Conservation (phyloP, 2,888 invertebrate genomes). For the Brachylomia viminalis region DNA sequence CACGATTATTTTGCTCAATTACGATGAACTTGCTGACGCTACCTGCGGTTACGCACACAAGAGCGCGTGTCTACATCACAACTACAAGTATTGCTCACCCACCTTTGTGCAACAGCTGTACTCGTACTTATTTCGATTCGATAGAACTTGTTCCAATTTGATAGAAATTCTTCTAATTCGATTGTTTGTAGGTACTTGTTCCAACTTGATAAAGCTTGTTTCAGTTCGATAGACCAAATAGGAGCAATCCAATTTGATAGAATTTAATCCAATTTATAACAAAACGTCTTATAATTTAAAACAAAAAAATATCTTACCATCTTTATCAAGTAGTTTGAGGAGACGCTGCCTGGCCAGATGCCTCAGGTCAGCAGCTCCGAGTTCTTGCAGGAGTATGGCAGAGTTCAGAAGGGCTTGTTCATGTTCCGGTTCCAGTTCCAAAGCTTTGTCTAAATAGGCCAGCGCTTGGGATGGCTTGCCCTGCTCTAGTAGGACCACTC, state of each 20-base stretch:
- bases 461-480: conserved; percentile 97
- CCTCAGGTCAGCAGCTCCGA: conserved; percentile 94
- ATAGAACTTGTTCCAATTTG: background rate
- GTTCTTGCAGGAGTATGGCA: conserved; percentile 97
- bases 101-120: too few relatives aligned
- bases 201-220: background rate
- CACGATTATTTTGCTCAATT: too few relatives aligned
- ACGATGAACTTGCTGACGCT: too few relatives aligned
- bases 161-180: background rate
- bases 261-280: background rate
- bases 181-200: background rate
- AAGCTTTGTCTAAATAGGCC: conserved; percentile 97
- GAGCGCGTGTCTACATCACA: too few relatives aligned
- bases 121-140: background rate
- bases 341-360: conserved; percentile 95
- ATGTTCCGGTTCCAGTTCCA: conserved; percentile 98
- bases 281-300: background rate
- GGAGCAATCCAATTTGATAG: background rate
- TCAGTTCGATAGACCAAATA: background rate
- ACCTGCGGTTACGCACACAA: too few relatives aligned
- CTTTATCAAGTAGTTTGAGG: conserved; percentile 94
- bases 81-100: too few relatives aligned
- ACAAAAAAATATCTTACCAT: conserved; percentile 84
- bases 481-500: conserved; percentile 98
- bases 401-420: conserved; percentile 98